Evolutionary conservation across 1,140 invertebrate genomes (phyloP).

Genomic region (Globodera ellingtonae): DNA sequence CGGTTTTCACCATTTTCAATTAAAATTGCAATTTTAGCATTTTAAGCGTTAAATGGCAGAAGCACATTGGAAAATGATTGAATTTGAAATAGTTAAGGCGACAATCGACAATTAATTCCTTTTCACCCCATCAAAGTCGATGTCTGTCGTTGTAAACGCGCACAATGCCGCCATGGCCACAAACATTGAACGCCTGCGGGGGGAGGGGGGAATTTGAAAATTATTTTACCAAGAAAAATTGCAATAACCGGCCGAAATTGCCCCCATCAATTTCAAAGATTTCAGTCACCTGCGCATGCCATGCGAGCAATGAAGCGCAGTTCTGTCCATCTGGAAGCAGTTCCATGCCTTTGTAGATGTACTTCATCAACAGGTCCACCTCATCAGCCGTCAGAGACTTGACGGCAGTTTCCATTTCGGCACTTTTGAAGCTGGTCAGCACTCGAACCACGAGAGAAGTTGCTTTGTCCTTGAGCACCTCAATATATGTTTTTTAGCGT

Average conservation of each 20-base stretch:
- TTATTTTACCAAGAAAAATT: not conserved
- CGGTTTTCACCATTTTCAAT: too few relatives aligned
- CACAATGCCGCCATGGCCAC: constrained; percentile 45
- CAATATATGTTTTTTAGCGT: too few relatives aligned
- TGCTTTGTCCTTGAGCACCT: constrained; percentile 37
- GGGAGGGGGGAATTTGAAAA: not conserved
- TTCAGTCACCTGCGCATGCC: constrained; percentile 39
- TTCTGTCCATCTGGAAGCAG: constrained; percentile 46
- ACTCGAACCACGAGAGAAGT: constrained; percentile 32
- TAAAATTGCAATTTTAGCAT: too few relatives aligned
- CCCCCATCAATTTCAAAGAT: not conserved
- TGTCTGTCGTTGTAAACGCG: constrained; percentile 41
- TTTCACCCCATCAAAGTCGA: constrained; percentile 27
- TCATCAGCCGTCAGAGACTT: constrained; percentile 27
- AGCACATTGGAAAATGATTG: too few relatives aligned
- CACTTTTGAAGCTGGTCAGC: constrained; percentile 42
- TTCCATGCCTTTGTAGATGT: constrained; percentile 48
- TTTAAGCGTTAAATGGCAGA: too few relatives aligned
- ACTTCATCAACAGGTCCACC: constrained; percentile 42
- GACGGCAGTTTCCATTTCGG: constrained; percentile 35
- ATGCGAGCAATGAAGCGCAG: constrained; percentile 37
- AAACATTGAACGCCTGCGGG: constrained; percentile 29
- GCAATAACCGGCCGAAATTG: not conserved
- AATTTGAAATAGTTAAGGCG: not conserved
- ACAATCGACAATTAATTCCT: constrained; percentile 6